phyloP scores from a whole-genome alignment of 2,888 invertebrate species.

The Chalcis sispes region DNA sequence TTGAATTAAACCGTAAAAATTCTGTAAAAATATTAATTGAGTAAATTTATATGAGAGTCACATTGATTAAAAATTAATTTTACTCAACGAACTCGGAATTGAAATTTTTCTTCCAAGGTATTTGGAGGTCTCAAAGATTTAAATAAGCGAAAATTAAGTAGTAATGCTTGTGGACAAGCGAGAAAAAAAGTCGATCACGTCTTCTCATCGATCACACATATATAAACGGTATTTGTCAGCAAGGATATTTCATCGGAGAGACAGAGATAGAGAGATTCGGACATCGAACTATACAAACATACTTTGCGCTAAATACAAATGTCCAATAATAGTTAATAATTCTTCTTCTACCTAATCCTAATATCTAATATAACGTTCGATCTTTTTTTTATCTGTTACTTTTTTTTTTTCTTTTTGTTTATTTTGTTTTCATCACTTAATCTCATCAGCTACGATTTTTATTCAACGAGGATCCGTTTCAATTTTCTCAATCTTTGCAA shows the following conservation, averaged over 20 bases:
- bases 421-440: no score
- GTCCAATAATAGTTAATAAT: constrained; percentile 53
- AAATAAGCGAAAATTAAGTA: constrained; percentile 14
- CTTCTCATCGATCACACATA: constrained; percentile 1
- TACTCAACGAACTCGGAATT: no score
- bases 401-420: constrained; percentile 1
- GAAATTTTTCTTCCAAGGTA: background rate
- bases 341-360: constrained; percentile 43
- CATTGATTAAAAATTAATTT: no score
- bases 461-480: constrained; percentile 17
- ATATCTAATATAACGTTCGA: constrained; percentile 28
- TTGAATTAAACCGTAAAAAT: no score
- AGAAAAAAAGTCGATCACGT: constrained; percentile 12
- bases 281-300: constrained; percentile 65
- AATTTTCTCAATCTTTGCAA: background rate
- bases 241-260: constrained; percentile 12
- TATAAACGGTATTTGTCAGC: constrained; percentile 1
- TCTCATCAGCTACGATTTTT: background rate
- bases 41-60: no score
- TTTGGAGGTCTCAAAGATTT: background rate
- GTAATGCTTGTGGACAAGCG: background rate
- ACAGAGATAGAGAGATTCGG: constrained; percentile 52
- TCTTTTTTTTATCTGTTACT: constrained; percentile 7
- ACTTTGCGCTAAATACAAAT: constrained; percentile 62
- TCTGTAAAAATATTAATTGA: no score